phyloP scores from a whole-genome alignment of 2,888 invertebrate species.

The Gnatocerus cornutus region DNA sequence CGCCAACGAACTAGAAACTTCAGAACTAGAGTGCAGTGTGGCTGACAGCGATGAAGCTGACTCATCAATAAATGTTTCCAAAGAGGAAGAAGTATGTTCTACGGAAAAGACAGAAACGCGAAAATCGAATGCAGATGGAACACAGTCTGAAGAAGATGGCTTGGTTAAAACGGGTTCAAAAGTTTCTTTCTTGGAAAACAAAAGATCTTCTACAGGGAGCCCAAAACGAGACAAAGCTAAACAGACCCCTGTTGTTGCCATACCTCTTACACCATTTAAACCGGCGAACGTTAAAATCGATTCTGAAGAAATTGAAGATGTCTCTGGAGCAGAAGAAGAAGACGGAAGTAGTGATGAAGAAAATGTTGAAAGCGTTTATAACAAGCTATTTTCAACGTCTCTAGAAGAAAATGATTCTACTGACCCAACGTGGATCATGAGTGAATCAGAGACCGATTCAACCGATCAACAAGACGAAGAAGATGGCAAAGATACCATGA shows the following conservation, averaged over 20 bases:
- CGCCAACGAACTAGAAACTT: neutral
- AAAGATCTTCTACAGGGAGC: neutral
- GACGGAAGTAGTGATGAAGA: neutral
- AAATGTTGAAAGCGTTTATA: neutral
- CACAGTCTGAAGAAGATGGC: neutral
- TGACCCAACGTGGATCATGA: neutral
- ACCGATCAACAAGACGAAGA: neutral
- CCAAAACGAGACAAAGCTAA: neutral
- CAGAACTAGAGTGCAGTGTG: neutral
- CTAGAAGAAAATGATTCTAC: neutral
- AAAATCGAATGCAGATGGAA: neutral
- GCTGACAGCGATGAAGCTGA: neutral
- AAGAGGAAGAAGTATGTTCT: neutral
- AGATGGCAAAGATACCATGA: neutral
- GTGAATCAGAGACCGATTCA: neutral
- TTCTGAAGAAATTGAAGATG: neutral
- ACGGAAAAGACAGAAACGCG: neutral
- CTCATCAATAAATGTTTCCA: neutral
- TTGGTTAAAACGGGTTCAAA: neutral
- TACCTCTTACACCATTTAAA: conserved; percentile 12
- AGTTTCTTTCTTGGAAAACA: neutral
- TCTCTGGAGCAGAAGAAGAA: neutral
- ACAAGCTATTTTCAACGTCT: neutral
- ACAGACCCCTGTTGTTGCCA: neutral
- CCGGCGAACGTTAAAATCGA: neutral